phyloP scores from a whole-genome alignment of 2,888 invertebrate genomes.

The Timandra comae region DNA sequence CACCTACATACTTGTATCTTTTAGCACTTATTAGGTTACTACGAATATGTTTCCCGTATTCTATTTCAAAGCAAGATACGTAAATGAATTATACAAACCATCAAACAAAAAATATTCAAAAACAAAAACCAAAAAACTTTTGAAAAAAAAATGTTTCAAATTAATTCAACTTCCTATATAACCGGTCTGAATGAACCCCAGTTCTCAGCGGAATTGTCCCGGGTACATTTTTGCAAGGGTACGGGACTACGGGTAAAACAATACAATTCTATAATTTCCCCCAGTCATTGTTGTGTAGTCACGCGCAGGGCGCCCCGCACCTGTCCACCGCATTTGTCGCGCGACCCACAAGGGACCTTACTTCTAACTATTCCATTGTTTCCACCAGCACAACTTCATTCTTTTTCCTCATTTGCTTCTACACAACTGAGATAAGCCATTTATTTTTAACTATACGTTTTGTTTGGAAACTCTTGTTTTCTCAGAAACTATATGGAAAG shows the following conservation, averaged over 20 bases:
- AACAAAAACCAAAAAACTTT: too few species aligned
- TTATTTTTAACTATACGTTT: too few species aligned
- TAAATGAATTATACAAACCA: too few species aligned
- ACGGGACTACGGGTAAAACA: constrained; percentile 18
- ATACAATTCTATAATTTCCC: constrained; percentile 44
- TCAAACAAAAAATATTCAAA: too few species aligned
- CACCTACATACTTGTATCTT: too few species aligned
- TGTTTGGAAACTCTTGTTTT: too few species aligned
- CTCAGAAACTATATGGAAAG: too few species aligned
- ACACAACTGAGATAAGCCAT: constrained; percentile 33
- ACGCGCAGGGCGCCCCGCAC: constrained; percentile 48
- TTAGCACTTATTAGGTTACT: too few species aligned
- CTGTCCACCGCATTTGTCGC: constrained; percentile 51
- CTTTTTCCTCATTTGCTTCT: constrained; percentile 35
- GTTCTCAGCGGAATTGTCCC: not conserved
- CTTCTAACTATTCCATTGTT: constrained; percentile 56
- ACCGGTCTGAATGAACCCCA: not conserved
- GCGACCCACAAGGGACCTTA: constrained; percentile 35
- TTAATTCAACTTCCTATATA: too few species aligned
- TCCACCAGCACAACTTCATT: constrained; percentile 41
- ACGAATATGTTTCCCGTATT: too few species aligned
- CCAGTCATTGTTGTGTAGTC: constrained; percentile 53
- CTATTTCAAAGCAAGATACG: too few species aligned
- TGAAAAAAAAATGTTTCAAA: too few species aligned
- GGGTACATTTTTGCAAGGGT: not conserved